Conservation (phyloP, 2,888 invertebrate species). For the Endotricha flammealis region DNA sequence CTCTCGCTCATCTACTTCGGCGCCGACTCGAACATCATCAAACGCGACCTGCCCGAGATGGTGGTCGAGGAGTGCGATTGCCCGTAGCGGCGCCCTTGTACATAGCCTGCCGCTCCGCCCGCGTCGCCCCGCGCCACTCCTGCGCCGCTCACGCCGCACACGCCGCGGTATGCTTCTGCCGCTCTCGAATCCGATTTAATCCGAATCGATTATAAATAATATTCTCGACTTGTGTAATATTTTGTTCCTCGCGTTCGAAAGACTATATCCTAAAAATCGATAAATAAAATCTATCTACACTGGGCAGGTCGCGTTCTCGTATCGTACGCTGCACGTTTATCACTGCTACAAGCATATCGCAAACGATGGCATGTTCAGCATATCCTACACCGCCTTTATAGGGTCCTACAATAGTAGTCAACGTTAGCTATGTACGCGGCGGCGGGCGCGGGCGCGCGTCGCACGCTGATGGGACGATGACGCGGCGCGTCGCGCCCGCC, state of each 20-base stretch:
- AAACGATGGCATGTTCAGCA: constrained; percentile 10
- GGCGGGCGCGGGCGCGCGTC: constrained; percentile 8
- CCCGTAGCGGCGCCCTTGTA: constrained; percentile 80
- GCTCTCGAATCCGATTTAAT: constrained; percentile 70
- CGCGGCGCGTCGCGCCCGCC: constrained; percentile 8
- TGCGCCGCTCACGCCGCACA: constrained; percentile 37
- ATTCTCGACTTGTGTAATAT: constrained; percentile 77
- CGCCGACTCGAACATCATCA: constrained; percentile 92
- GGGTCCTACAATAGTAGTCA: constrained; percentile 11
- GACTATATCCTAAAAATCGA: constrained; percentile 75
- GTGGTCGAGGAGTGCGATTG: constrained; percentile 97
- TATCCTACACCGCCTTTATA: constrained; percentile 11
- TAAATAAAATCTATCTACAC: constrained; percentile 48
- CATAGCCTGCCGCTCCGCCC: constrained; percentile 43
- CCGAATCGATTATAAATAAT: constrained; percentile 75
- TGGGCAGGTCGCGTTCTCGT: constrained; percentile 35
- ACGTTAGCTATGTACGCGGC: constrained; percentile 11
- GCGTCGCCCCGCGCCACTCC: constrained; percentile 31
- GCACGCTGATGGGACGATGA: constrained; percentile 17
- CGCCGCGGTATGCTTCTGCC: constrained; percentile 64
- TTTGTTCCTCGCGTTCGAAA: constrained; percentile 78
- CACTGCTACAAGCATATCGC: constrained; percentile 12
- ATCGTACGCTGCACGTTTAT: constrained; percentile 24
- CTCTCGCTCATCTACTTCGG: constrained; percentile 96
- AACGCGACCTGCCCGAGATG: constrained; percentile 96